Evolutionary conservation across 2,888 invertebrate genomes (phyloP).

Genomic region (Asteroscopus sphinx): DNA sequence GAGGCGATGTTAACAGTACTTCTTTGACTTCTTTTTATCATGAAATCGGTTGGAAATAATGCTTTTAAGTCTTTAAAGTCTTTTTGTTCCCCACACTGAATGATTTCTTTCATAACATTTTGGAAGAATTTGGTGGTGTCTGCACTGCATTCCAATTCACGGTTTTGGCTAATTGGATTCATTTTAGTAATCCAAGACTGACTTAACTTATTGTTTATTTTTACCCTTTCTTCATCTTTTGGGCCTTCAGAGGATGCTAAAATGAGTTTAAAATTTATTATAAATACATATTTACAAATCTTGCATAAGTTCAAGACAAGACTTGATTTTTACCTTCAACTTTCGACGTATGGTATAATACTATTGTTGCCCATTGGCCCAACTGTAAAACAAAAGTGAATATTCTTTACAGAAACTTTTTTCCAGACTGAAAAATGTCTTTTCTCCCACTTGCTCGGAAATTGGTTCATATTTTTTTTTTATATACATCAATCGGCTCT

Average conservation of each 20-base stretch:
- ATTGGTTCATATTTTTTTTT: too few relatives aligned
- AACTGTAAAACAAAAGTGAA: constrained; percentile 64
- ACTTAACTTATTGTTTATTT: constrained; percentile 12
- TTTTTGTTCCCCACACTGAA: constrained; percentile 56
- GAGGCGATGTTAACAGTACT: neutral
- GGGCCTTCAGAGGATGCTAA: constrained; percentile 11
- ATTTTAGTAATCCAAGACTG: constrained; percentile 15
- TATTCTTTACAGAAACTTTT: neutral
- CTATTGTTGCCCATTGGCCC: constrained; percentile 77
- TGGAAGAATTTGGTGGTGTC: constrained; percentile 68
- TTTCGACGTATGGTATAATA: constrained; percentile 67
- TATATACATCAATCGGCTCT: too few relatives aligned
- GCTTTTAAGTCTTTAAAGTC: constrained; percentile 38
- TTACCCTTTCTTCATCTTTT: neutral
- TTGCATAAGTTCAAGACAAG: neutral
- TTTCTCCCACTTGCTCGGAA: too few relatives aligned
- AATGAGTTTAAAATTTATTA: constrained; percentile 3
- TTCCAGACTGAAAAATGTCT: too few relatives aligned
- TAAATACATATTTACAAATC: neutral
- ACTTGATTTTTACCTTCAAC: constrained; percentile 51
- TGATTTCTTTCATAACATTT: constrained; percentile 73
- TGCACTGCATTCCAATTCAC: constrained; percentile 41
- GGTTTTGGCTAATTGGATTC: neutral
- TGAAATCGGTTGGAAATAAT: constrained; percentile 11
- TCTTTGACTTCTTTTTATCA: constrained; percentile 4